Percentiles rank a stretch among this genome's conserved stretches.
These are phyloP conservation scores for Diogma glabrata DNA, from an alignment of 2,888 invertebrate species.

Conservation along the genomic window DNA sequence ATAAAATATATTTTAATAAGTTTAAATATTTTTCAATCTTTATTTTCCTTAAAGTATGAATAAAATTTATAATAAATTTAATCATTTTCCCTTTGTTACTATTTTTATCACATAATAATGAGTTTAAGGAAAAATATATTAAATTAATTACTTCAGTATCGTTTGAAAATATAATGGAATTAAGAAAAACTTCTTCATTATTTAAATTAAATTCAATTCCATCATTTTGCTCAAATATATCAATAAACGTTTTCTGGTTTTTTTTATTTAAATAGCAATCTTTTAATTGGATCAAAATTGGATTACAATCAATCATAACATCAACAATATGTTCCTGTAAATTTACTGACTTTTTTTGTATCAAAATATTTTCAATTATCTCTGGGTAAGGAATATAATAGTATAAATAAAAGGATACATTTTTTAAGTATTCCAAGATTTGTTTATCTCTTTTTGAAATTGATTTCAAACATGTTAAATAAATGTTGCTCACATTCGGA, in stretches of 20 bases:
- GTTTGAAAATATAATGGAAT: no score
- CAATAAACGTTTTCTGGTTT: neutral
- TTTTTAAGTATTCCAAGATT: constrained; percentile 36
- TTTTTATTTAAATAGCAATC: neutral
- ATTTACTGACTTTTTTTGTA: neutral
- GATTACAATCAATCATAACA: no score
- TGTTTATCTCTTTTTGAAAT: constrained; percentile 18
- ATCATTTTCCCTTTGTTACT: neutral
- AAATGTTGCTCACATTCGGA: constrained; percentile 31
- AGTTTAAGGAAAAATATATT: neutral
- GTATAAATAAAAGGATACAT: constrained; percentile 29
- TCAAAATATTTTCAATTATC: constrained; percentile 22
- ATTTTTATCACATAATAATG: neutral
- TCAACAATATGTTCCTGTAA: no score
- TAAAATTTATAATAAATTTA: neutral
- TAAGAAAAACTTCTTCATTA: neutral
- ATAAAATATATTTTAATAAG: constrained; percentile 31
- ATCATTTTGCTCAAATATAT: neutral
- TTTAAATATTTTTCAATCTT: constrained; percentile 10
- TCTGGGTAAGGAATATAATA: constrained; percentile 30
- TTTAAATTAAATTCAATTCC: neutral
- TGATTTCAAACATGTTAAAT: neutral
- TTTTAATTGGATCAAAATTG: no score
- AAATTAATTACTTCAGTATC: constrained; percentile 2
- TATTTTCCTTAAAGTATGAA: neutral